These are phyloP conservation scores for Empidonax traillii DNA, from an alignment of 2,113 vertebrate species.

Conservation along the genomic window DNA sequence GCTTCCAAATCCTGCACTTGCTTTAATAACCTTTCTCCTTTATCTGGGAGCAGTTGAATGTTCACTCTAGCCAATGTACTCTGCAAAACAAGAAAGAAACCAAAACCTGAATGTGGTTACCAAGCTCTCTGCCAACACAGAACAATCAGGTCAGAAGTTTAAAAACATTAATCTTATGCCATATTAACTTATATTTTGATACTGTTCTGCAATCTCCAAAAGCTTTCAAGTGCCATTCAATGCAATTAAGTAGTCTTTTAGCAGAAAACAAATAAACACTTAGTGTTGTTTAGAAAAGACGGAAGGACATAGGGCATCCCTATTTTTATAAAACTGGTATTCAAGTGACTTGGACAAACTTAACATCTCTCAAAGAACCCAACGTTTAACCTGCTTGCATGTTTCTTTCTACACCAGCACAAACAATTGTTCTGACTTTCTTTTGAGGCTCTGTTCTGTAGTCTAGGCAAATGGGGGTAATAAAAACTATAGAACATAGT, in stretches of 20 bases:
- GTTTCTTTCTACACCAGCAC: background rate
- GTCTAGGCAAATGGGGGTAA: background rate
- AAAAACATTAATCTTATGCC: background rate
- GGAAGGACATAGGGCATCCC: background rate
- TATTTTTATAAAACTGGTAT: background rate
- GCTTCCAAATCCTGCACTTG: conserved; percentile 82
- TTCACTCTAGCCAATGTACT: conserved; percentile 78
- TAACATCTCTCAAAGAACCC: background rate
- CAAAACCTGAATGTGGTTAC: background rate
- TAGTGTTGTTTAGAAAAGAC: background rate
- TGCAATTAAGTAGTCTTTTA: background rate
- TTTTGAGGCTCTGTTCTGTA: background rate
- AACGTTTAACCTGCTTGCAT: background rate
- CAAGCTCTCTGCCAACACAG: background rate
- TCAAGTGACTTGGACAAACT: background rate
- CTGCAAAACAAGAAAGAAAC: conserved; percentile 60
- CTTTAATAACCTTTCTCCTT: conserved; percentile 79
- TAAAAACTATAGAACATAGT: background rate
- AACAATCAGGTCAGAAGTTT: background rate
- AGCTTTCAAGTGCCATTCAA: background rate
- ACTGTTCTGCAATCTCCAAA: background rate
- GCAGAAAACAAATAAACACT: background rate
- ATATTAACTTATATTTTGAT: background rate
- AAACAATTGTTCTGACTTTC: background rate
- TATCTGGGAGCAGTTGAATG: conserved; percentile 80